Percentiles rank a stretch among this genome's conserved stretches.
phyloP scores from a whole-genome alignment of 2,888 invertebrate genomes.

The Tortrix viridana region DNA sequence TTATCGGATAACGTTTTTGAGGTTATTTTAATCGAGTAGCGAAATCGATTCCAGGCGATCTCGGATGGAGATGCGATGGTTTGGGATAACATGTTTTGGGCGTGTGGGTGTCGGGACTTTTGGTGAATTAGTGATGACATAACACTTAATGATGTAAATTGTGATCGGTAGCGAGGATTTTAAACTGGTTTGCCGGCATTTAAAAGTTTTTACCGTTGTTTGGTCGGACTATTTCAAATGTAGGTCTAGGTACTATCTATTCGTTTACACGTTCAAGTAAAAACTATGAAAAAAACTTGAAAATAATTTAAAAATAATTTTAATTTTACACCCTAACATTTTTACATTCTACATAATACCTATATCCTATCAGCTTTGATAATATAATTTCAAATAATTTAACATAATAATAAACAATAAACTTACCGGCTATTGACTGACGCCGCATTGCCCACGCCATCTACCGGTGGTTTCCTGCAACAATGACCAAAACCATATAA shows the following conservation, averaged over 20 bases:
- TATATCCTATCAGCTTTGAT: not conserved
- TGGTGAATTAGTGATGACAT: conserved; percentile 27
- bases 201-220: no score
- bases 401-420: not conserved
- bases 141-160: conserved; percentile 6
- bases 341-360: no score
- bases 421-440: conserved; percentile 96
- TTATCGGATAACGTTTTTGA: conserved; percentile 54
- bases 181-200: no score
- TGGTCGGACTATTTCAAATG: no score
- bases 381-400: not conserved
- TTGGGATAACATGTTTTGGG: conserved; percentile 70
- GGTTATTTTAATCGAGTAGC: conserved; percentile 39
- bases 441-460: conserved; percentile 92
- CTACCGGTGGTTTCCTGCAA: conserved; percentile 94
- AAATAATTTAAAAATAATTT: no score
- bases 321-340: no score
- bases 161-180: not conserved
- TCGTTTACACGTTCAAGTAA: no score
- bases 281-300: no score
- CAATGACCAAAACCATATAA: conserved; percentile 54
- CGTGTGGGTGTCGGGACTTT: conserved; percentile 46
- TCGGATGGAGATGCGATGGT: conserved; percentile 62
- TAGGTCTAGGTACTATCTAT: no score
- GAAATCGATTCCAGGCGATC: conserved; percentile 33